Conservation (phyloP, 2,113 vertebrate species). For the Lathamus discolor region DNA sequence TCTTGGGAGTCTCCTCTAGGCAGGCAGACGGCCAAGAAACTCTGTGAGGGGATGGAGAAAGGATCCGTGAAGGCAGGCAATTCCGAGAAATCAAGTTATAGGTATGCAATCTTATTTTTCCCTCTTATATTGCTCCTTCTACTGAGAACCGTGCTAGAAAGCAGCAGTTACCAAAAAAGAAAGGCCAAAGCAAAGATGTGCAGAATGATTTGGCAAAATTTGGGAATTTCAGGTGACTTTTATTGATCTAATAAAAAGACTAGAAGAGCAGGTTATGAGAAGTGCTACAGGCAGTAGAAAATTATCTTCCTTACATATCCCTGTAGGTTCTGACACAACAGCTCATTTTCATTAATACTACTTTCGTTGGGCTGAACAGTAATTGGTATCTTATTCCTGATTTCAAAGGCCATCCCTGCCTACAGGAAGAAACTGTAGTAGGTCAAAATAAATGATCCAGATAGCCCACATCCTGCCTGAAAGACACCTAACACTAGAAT, state of each 20-base stretch:
- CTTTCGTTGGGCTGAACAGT: not conserved
- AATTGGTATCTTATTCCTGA: not conserved
- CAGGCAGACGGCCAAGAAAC: conserved; percentile 67
- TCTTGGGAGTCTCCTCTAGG: conserved; percentile 66
- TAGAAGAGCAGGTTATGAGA: not conserved
- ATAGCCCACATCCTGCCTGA: not conserved
- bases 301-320: not conserved
- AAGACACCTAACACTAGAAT: not conserved
- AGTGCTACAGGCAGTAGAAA: not conserved
- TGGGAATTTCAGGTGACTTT: not conserved
- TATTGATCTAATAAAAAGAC: not conserved
- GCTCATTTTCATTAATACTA: not conserved
- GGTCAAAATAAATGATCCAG: not conserved
- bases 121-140: conserved; percentile 20
- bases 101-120: conserved; percentile 67
- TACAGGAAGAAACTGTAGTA: not conserved
- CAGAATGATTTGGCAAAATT: conserved; percentile 15
- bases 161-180: not conserved
- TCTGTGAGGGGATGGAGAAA: conserved; percentile 65
- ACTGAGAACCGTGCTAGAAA: not conserved
- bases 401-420: not conserved
- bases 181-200: conserved; percentile 23
- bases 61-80: conserved; percentile 53
- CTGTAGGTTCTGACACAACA: not conserved
- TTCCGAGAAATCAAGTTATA: conserved; percentile 63